A percentile compares a stretch with the other conserved stretches of the same genome.
Evolutionary conservation across 2,888 invertebrate species (phyloP).

Genomic region (Eilema caniola): DNA sequence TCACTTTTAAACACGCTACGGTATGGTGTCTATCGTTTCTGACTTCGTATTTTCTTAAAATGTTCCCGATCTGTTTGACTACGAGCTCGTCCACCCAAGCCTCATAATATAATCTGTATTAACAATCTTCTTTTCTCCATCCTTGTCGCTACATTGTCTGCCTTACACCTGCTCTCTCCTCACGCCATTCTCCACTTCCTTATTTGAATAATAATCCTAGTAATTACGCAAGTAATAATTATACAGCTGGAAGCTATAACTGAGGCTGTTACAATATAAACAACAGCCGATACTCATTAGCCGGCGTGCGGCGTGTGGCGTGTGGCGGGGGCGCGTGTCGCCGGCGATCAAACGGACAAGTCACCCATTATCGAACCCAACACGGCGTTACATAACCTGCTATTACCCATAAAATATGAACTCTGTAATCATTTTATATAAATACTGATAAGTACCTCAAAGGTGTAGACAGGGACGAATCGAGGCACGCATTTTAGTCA

Average conservation of each 20-base stretch:
- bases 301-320: not conserved
- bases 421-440: not conserved
- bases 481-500: not conserved
- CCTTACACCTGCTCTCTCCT: not conserved
- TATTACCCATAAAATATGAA: slow-evolving; percentile 1
- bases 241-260: slow-evolving; percentile 1
- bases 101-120: not conserved
- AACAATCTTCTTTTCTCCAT: not conserved
- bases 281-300: slow-evolving; percentile 1
- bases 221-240: not conserved
- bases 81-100: not conserved
- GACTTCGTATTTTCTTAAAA: not conserved
- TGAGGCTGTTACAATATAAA: not conserved
- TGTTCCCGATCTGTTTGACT: not conserved
- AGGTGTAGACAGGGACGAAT: not conserved
- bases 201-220: not conserved
- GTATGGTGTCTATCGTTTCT: not conserved
- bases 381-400: not conserved
- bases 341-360: not conserved
- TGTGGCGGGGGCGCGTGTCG: slow-evolving; percentile 15
- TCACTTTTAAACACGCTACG: not conserved
- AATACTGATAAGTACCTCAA: not conserved
- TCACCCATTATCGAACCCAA: not conserved
- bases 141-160: too few relatives aligned
- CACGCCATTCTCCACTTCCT: not conserved